Conservation (phyloP, 1,140 invertebrate species). For the Dendrolimus kikuchii region DNA sequence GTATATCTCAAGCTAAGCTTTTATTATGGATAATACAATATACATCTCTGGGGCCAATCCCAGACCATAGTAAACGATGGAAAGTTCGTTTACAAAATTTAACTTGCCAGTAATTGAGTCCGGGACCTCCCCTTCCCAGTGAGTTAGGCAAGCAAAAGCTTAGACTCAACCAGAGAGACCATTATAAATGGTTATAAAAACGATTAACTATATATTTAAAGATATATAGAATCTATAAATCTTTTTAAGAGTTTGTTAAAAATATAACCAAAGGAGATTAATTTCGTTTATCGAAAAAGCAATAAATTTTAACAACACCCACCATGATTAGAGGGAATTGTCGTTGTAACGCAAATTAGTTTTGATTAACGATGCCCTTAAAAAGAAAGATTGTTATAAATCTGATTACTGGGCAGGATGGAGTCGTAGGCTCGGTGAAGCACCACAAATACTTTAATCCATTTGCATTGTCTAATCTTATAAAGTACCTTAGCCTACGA, state of each 20-base stretch:
- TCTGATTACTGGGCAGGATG: conserved; percentile 40
- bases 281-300: conserved; percentile 5
- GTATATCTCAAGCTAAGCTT: too few relatives aligned
- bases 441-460: conserved; percentile 64
- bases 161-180: too few relatives aligned
- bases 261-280: conserved; percentile 9
- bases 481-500: conserved; percentile 49
- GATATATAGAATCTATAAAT: conserved; percentile 12
- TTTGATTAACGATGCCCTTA: background rate
- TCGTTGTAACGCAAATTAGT: conserved; percentile 2
- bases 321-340: conserved; percentile 7
- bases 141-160: too few relatives aligned
- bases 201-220: background rate
- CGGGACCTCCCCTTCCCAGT: too few relatives aligned
- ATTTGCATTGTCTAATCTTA: conserved; percentile 68
- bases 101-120: too few relatives aligned
- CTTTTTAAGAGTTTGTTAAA: conserved; percentile 4
- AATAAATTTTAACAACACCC: conserved; percentile 7
- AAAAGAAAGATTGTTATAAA: conserved; percentile 24
- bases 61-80: too few relatives aligned
- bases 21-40: too few relatives aligned
- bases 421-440: conserved; percentile 54
- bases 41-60: too few relatives aligned
- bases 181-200: too few relatives aligned
- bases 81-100: too few relatives aligned